Evolutionary conservation across 1,140 invertebrate species (phyloP).

Genomic region (Muscidifurax raptorellus): DNA sequence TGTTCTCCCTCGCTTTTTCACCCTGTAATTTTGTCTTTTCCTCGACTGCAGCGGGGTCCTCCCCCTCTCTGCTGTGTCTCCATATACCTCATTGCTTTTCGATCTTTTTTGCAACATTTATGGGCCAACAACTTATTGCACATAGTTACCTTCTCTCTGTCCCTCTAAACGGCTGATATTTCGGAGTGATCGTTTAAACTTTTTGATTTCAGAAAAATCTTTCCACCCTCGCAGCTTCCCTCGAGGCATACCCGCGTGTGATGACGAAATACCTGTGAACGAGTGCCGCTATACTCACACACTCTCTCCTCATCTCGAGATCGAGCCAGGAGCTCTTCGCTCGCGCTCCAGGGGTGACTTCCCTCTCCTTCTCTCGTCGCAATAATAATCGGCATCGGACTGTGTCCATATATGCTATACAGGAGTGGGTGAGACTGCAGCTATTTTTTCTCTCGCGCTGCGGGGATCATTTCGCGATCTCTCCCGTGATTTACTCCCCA

Average conservation of each 20-base stretch:
- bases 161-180: too few relatives aligned
- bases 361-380: background rate
- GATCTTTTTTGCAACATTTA: slow-evolving; percentile 2
- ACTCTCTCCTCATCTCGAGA: background rate
- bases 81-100: background rate
- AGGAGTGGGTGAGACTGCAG: slow-evolving; percentile 23
- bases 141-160: too few relatives aligned
- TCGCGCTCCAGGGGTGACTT: background rate
- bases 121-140: background rate
- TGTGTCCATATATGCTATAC: background rate
- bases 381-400: background rate
- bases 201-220: too few relatives aligned
- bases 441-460: slow-evolving; percentile 19
- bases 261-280: background rate
- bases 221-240: background rate
- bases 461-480: background rate
- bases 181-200: too few relatives aligned
- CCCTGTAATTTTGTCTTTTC: slow-evolving; percentile 29
- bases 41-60: background rate
- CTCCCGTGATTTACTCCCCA: slow-evolving; percentile 20
- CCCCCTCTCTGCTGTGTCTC: too few relatives aligned
- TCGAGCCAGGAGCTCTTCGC: background rate
- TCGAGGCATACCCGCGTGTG: background rate
- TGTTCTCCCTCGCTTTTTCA: slow-evolving; percentile 26
- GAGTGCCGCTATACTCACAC: too few relatives aligned